These are phyloP conservation scores for Peromyscus nudipes DNA, from an alignment of 2,797 vertebrate genomes.

Conservation along the genomic window DNA sequence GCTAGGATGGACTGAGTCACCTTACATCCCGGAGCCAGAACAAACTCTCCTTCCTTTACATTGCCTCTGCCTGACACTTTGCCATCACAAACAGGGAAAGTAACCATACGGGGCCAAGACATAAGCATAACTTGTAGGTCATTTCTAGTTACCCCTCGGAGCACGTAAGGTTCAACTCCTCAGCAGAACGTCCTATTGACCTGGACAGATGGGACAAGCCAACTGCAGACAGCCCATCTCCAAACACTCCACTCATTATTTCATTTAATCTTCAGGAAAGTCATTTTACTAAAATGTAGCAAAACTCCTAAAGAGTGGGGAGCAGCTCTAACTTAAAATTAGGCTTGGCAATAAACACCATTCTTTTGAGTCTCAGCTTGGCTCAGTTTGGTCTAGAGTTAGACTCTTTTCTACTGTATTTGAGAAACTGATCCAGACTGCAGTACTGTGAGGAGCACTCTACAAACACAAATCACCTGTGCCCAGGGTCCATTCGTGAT, in stretches of 20 bases:
- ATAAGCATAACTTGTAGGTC: neutral
- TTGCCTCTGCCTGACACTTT: neutral
- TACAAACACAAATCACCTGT: fast-evolving
- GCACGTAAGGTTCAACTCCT: neutral
- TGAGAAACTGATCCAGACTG: neutral
- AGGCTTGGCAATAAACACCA: neutral
- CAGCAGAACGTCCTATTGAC: neutral
- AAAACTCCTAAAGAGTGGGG: neutral
- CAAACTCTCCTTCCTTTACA: neutral
- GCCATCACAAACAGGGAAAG: neutral
- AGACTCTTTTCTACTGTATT: neutral
- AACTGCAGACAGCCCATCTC: neutral
- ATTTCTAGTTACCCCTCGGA: neutral
- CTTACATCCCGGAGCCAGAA: neutral
- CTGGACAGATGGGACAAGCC: neutral
- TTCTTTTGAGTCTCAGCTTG: neutral
- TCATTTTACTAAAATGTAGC: neutral
- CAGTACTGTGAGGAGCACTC: neutral
- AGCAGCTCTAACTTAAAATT: neutral
- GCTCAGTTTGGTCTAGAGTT: neutral
- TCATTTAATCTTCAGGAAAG: conserved; percentile 52
- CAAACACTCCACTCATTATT: neutral
- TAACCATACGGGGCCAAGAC: neutral
- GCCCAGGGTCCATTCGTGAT: neutral
- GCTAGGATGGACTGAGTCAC: no score